Conservation (phyloP, 2,888 invertebrate species). For the Heliconius aoede region DNA sequence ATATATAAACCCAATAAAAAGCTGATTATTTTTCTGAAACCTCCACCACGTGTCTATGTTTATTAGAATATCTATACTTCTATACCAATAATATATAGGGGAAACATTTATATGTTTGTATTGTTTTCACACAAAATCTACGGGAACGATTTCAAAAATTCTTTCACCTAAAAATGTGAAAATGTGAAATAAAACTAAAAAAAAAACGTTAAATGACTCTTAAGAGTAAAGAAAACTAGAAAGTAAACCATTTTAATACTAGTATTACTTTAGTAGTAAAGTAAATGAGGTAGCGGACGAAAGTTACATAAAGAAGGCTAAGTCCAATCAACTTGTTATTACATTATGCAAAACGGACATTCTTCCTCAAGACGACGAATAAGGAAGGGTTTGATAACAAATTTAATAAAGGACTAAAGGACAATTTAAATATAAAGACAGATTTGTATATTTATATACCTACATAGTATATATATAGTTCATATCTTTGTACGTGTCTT, state of each 20-base stretch:
- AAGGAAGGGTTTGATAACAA: conserved; percentile 9
- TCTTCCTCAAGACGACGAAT: not conserved
- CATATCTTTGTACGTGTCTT: no score
- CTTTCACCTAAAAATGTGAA: no score
- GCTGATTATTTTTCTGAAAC: no score
- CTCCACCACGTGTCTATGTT: no score
- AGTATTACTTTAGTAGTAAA: conserved; percentile 6
- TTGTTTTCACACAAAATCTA: no score
- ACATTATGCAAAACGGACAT: conserved; percentile 20
- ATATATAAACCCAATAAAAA: no score
- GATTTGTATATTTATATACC: not conserved
- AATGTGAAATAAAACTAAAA: not conserved
- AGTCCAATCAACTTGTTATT: conserved; percentile 20
- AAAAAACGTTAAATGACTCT: not conserved
- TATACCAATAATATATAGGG: no score
- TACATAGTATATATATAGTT: no score
- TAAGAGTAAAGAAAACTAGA: conserved; percentile 2
- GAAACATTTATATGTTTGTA: no score
- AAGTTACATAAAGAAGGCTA: conserved; percentile 3
- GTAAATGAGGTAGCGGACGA: conserved; percentile 4
- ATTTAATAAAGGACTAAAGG: conserved; percentile 15
- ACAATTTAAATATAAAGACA: not conserved
- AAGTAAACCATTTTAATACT: conserved; percentile 2
- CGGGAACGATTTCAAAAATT: no score
- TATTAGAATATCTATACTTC: no score